Conservation (phyloP, 2,888 invertebrate genomes). For the Lithophane leautieri region DNA sequence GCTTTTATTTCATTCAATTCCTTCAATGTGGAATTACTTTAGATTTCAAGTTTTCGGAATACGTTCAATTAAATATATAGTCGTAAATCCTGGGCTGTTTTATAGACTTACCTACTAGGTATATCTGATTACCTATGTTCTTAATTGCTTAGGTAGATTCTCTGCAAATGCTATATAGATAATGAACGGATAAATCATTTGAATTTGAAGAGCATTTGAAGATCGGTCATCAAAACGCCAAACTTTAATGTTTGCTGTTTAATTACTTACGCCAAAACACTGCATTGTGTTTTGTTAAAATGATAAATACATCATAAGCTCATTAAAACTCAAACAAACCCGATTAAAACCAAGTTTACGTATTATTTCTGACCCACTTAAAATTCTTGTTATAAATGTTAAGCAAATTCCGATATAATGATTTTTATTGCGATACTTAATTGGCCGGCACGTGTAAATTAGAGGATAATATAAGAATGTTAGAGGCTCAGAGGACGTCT, state of each 20-base stretch:
- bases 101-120: constrained; percentile 8
- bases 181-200: not conserved
- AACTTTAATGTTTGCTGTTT: constrained; percentile 47
- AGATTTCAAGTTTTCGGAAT: constrained; percentile 34
- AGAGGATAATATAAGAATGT: constrained; percentile 80
- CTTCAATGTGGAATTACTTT: constrained; percentile 52
- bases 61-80: constrained; percentile 3
- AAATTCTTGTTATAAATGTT: constrained; percentile 70
- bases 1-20: constrained; percentile 74
- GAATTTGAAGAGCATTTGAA: constrained; percentile 40
- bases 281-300: constrained; percentile 26
- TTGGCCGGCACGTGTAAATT: constrained; percentile 85
- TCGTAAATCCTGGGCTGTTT: not conserved
- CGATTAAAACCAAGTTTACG: constrained; percentile 55
- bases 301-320: constrained; percentile 30
- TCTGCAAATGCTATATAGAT: not conserved
- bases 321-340: constrained; percentile 42
- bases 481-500: constrained; percentile 75
- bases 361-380: constrained; percentile 69
- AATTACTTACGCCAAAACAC: constrained; percentile 52
- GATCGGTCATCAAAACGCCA: constrained; percentile 5
- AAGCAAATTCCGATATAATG: constrained; percentile 76
- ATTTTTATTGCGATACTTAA: constrained; percentile 81
- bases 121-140: constrained; percentile 7
- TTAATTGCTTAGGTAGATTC: constrained; percentile 12